Evolutionary conservation across 2,113 vertebrate species (phyloP), one percentile per base, ranked within the genome.

Genomic region (Seriola rivoliana): DNA sequence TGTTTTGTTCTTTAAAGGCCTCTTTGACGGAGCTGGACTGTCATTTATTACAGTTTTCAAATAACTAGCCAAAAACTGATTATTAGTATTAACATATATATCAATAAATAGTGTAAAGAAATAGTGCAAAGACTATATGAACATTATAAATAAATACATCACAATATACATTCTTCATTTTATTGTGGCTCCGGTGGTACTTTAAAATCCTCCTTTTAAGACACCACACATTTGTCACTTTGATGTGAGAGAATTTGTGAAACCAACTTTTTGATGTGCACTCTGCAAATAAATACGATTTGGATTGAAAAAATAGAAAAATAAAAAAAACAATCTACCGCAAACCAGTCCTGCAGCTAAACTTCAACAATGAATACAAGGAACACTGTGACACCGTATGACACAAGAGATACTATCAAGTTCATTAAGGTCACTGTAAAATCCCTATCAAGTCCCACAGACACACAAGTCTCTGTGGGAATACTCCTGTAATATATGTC

Each of bases 401-500:
- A 82, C 38, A 72, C 19, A 11, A 78, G 75, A 68, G 29, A 60
- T 23, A 19, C 10, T 14, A 34, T 38, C 36, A 78, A 52, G 69
- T 79, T 65, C 54, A 71, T 59, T 55, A 75, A 63, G 3, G 64
- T 78, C 72, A 50, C 21, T 17, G 75, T 59, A 71, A 73, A 75
- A 81, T 50, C 59, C 70, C 52, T 36, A 69, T 71, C 16, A 85
- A 75, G 67, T 48, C 63, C 73, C 42, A 14, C 48, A 68, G 81
- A 68, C 63, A 50, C 63, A 82, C 77, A 70, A 25, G 65, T 66
- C 50, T 75, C 72, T 54, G 4, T 44, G 71, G 78, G 64, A 55
- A 69, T 32, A 69, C 73, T 86, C 57, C 5, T 80, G 68, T 81
- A 10, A 78, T 86, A 71, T 85, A 55, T 81, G 79, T 83, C 36